These are phyloP conservation scores for Eidolon helvum DNA, from an alignment of 2,113 vertebrate species.

Conservation along the genomic window DNA sequence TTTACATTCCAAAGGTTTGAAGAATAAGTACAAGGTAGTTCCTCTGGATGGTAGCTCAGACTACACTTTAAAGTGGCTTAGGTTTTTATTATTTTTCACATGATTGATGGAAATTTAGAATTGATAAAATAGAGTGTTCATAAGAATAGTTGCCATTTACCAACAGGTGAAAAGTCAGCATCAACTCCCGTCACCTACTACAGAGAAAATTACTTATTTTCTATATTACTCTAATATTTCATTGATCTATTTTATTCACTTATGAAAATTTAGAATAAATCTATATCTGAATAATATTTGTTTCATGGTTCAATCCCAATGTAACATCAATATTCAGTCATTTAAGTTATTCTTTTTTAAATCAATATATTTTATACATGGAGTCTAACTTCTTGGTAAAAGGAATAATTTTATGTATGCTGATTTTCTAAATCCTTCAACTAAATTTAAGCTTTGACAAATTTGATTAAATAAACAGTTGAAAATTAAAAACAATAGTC, in stretches of 20 bases:
- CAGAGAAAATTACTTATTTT: background rate
- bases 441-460: background rate
- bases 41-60: background rate
- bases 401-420: background rate
- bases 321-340: background rate
- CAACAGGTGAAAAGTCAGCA: background rate
- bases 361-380: background rate
- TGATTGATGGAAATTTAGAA: background rate
- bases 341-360: slow-evolving; percentile 2
- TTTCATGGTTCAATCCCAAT: background rate
- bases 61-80: background rate
- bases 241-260: background rate
- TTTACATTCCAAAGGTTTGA: background rate
- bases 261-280: background rate
- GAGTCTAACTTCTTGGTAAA: background rate
- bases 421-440: background rate
- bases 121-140: background rate
- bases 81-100: background rate
- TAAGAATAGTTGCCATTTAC: background rate
- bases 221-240: background rate
- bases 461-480: background rate
- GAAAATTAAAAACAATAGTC: background rate
- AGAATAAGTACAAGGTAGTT: background rate
- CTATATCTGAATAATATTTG: background rate
- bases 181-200: background rate